Evolutionary conservation across 2,113 vertebrate species (phyloP).

Genomic region (Xyliphius kryptos): DNA sequence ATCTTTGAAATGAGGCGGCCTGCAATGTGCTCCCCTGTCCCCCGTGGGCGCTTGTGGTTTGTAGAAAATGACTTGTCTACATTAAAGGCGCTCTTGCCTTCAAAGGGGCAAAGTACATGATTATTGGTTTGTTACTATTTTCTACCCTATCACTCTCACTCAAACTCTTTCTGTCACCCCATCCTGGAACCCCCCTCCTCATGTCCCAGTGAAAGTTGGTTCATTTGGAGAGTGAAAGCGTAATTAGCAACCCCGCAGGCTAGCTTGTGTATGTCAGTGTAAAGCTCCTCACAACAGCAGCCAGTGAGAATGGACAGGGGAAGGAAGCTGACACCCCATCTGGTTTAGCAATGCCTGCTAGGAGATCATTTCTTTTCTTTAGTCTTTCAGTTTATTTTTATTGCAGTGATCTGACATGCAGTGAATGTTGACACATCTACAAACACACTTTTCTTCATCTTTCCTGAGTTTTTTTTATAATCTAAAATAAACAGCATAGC

Average conservation of each 20-base stretch:
- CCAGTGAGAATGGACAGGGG: conserved; percentile 37
- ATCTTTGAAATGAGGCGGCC: conserved; percentile 77
- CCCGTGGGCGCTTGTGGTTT: conserved; percentile 65
- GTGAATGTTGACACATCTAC: too few species aligned
- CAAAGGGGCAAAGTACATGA: conserved; percentile 75
- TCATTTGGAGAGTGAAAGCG: conserved; percentile 82
- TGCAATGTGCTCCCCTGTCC: conserved; percentile 58
- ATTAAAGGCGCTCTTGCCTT: conserved; percentile 70
- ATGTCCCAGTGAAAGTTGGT: conserved; percentile 90
- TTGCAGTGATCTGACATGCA: conserved; percentile 13
- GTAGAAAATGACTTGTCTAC: conserved; percentile 68
- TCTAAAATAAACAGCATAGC: too few species aligned
- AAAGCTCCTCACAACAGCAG: conserved; percentile 61
- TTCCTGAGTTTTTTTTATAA: too few species aligned
- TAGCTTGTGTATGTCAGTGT: conserved; percentile 70
- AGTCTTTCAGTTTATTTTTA: not conserved
- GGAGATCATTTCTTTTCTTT: not conserved
- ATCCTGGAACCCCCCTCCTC: conserved; percentile 39
- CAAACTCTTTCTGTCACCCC: conserved; percentile 61
- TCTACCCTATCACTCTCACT: conserved; percentile 60
- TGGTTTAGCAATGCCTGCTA: not conserved
- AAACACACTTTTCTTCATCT: conserved; percentile 11
- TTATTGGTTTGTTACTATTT: conserved; percentile 89
- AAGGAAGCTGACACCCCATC: conserved; percentile 7
- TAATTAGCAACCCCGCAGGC: conserved; percentile 96